These are phyloP conservation scores for Muschampia staudingeri DNA, from an alignment of 2,888 invertebrate species.

Conservation along the genomic window DNA sequence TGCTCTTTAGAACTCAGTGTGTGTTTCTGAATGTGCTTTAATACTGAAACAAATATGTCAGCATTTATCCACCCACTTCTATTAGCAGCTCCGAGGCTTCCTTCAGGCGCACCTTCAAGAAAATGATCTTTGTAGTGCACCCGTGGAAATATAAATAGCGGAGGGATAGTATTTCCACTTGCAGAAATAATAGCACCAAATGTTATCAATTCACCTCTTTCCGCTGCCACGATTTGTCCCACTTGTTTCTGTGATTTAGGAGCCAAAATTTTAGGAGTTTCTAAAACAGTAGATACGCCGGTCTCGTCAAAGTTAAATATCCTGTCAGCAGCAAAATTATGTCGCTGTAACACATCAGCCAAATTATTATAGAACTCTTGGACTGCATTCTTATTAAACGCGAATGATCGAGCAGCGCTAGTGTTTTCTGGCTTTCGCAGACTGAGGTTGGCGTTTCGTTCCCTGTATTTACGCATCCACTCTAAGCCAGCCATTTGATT, in stretches of 20 bases:
- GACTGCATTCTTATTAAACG: neutral
- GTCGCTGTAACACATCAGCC: neutral
- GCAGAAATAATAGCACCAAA: neutral
- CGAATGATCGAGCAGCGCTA: neutral
- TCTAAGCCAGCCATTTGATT: conserved; percentile 57
- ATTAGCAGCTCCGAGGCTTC: neutral
- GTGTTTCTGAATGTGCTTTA: neutral
- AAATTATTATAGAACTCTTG: neutral
- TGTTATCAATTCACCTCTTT: neutral
- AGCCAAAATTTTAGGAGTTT: neutral
- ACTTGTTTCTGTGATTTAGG: neutral
- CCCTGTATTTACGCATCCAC: conserved; percentile 28
- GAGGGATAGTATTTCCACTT: neutral
- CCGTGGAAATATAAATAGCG: neutral
- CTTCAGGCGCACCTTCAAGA: neutral
- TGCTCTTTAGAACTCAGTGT: neutral
- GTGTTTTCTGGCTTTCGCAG: neutral
- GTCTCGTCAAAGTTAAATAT: neutral
- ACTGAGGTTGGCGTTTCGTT: neutral
- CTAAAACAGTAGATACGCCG: neutral
- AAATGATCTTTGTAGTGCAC: neutral
- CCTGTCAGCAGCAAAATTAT: neutral
- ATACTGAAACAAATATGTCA: neutral
- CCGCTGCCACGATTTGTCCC: neutral
- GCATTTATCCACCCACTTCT: neutral